These are phyloP conservation scores for Asarcornis scutulata DNA, from an alignment of 2,113 vertebrate species.

Conservation along the genomic window DNA sequence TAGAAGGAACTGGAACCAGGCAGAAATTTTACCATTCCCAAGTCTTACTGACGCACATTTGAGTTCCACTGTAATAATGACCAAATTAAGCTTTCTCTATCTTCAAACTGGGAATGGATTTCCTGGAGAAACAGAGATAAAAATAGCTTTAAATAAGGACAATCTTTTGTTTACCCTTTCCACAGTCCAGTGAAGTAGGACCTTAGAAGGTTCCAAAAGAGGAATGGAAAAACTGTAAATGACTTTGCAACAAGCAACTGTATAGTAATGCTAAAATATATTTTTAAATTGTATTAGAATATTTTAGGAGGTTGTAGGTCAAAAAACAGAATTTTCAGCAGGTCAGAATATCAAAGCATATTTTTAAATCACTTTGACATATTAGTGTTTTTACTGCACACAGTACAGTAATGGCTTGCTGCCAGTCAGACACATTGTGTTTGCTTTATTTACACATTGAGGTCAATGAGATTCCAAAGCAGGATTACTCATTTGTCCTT, in stretches of 20 bases:
- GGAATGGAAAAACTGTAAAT: neutral
- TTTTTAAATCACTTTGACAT: conserved; percentile 12
- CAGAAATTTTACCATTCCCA: neutral
- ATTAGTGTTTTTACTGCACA: conserved; percentile 31
- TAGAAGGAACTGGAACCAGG: neutral
- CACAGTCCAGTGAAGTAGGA: neutral
- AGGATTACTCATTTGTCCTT: conserved; percentile 44
- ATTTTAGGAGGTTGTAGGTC: neutral
- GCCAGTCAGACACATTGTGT: conserved; percentile 41
- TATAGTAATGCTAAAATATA: neutral
- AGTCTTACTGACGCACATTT: neutral
- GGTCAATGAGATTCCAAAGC: conserved; percentile 41
- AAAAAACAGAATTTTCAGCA: conserved; percentile 18
- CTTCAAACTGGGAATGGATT: neutral
- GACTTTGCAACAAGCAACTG: neutral
- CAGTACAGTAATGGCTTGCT: neutral
- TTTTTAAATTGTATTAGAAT: neutral
- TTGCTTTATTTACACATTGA: conserved; percentile 54
- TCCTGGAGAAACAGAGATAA: neutral
- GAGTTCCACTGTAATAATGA: neutral
- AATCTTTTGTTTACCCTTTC: neutral
- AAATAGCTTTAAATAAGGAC: neutral
- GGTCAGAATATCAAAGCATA: neutral
- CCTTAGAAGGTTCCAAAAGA: neutral
- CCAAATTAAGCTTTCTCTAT: neutral